phyloP scores from a whole-genome alignment of 2,888 invertebrate species.

The Mylabris sibirica region DNA sequence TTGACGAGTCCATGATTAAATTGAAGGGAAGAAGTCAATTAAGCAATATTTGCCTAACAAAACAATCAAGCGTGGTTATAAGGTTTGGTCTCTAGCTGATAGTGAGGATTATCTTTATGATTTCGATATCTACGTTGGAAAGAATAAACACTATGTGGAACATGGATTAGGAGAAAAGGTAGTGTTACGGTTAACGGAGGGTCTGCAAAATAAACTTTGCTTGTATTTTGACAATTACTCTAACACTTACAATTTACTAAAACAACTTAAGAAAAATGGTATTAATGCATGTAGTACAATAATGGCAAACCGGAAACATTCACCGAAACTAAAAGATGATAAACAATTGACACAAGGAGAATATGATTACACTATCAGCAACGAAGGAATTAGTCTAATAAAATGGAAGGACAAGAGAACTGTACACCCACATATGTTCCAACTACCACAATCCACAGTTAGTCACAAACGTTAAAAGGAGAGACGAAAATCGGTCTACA shows the following conservation, averaged over 20 bases:
- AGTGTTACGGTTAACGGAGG: conserved; percentile 15
- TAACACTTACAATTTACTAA: not conserved
- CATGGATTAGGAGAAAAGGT: conserved; percentile 20
- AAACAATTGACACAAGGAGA: conserved; percentile 27
- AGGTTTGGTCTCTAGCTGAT: conserved; percentile 23
- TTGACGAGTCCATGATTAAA: too few species aligned
- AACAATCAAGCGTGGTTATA: conserved; percentile 20
- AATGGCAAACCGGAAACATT: conserved; percentile 20
- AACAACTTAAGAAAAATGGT: conserved; percentile 14
- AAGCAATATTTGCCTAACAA: not conserved
- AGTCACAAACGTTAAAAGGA: too few species aligned
- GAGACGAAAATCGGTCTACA: too few species aligned
- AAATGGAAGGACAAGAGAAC: too few species aligned
- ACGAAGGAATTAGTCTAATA: too few species aligned
- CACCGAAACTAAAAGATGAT: conserved; percentile 18
- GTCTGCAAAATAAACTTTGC: too few species aligned
- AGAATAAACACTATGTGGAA: conserved; percentile 21
- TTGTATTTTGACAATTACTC: too few species aligned
- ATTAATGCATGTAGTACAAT: conserved; percentile 20
- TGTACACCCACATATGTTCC: too few species aligned
- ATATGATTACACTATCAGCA: conserved; percentile 27
- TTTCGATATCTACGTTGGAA: conserved; percentile 26
- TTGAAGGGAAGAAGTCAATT: too few species aligned
- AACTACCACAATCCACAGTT: too few species aligned
- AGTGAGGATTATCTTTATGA: conserved; percentile 19